Conservation (phyloP, 1,140 invertebrate species). For the Trachymyrmex cornetzi region DNA sequence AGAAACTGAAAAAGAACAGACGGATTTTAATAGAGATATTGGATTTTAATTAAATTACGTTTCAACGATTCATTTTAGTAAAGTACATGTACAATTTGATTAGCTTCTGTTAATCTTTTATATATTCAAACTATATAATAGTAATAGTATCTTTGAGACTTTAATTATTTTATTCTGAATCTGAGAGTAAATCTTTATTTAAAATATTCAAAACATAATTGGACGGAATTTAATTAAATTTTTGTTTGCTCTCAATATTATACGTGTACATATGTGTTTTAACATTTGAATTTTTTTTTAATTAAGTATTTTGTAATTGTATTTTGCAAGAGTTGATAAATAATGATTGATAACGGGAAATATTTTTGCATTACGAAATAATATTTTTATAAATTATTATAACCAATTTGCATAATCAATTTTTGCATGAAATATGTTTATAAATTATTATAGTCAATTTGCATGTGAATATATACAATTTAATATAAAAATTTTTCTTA, state of each 20-base stretch:
- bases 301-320: neutral
- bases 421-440: too few relatives aligned
- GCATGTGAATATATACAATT: neutral
- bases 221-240: slow-evolving; percentile 47
- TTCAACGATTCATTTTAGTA: neutral
- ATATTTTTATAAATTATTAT: slow-evolving; percentile 3
- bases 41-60: slow-evolving; percentile 46
- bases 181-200: slow-evolving; percentile 25
- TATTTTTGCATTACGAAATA: neutral
- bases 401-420: neutral
- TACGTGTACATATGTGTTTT: neutral
- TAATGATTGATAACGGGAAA: neutral
- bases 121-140: neutral
- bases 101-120: neutral
- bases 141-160: slow-evolving; percentile 17
- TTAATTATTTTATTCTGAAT: slow-evolving; percentile 17
- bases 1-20: slow-evolving; percentile 14
- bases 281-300: neutral
- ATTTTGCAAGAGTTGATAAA: neutral
- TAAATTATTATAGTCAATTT: neutral
- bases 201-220: slow-evolving; percentile 47
- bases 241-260: slow-evolving; percentile 1
- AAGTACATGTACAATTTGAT: slow-evolving; percentile 26
- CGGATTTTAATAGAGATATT: slow-evolving; percentile 6
- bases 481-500: neutral